Percentiles rank a stretch among this genome's conserved stretches.
phyloP scores from a whole-genome alignment of 2,797 vertebrate species.

The Anguilla megastoma region DNA sequence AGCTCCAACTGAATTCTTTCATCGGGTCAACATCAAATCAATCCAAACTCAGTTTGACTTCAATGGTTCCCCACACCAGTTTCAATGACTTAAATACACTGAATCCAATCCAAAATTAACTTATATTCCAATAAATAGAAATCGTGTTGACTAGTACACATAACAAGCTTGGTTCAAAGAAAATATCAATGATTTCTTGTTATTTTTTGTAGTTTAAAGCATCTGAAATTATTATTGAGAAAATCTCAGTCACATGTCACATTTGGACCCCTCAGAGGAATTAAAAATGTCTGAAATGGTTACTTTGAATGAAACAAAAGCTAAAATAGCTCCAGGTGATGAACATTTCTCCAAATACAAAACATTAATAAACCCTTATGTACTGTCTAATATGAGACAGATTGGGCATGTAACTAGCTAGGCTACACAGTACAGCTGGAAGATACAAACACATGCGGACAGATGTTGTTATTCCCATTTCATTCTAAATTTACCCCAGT shows the following conservation, averaged over 20 bases:
- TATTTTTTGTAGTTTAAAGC: neutral
- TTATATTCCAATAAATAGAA: constrained; percentile 4
- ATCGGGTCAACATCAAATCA: neutral
- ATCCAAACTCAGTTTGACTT: neutral
- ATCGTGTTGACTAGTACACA: neutral
- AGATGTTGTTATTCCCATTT: neutral
- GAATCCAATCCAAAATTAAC: neutral
- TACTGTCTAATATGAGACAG: neutral
- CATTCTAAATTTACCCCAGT: neutral
- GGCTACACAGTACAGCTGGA: neutral
- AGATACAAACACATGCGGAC: neutral
- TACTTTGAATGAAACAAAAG: neutral
- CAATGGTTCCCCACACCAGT: neutral
- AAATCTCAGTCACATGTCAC: neutral
- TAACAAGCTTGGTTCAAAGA: neutral
- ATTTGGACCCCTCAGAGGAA: neutral
- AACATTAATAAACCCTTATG: neutral
- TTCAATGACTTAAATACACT: neutral
- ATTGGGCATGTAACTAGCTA: neutral
- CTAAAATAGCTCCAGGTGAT: neutral
- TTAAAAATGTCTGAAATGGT: neutral
- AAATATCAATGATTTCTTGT: neutral
- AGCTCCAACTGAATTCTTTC: neutral
- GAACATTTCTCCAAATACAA: neutral
- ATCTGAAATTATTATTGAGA: neutral